Evolutionary conservation across 2,113 vertebrate species (phyloP).

Genomic region (Corythornis vintsioides): DNA sequence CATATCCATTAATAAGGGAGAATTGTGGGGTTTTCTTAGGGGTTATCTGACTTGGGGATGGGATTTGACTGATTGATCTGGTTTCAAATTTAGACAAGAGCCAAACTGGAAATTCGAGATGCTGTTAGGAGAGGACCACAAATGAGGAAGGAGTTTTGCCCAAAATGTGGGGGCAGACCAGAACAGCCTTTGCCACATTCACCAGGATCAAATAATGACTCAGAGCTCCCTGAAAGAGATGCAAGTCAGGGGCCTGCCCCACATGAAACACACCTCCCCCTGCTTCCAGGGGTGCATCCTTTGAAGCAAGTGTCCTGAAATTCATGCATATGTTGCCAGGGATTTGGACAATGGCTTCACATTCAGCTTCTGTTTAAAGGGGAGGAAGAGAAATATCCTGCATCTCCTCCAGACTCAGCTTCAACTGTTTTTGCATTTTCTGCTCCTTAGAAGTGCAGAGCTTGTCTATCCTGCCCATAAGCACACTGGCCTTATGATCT

Average conservation of each 20-base stretch:
- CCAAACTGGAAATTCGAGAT: slow-evolving; percentile 48
- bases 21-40: neutral
- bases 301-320: slow-evolving; percentile 28
- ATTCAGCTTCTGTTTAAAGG: neutral
- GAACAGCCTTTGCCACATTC: neutral
- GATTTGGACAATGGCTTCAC: neutral
- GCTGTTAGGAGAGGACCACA: neutral
- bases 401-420: neutral
- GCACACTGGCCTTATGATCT: neutral
- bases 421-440: neutral
- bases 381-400: neutral
- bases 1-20: neutral
- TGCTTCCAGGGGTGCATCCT: neutral
- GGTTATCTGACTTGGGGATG: neutral
- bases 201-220: slow-evolving; percentile 47
- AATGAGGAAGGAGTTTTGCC: neutral
- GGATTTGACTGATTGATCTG: neutral
- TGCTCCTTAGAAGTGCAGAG: neutral
- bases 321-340: neutral
- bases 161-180: neutral
- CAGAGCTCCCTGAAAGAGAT: slow-evolving; percentile 18
- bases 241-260: neutral
- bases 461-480: neutral
- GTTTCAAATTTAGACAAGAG: neutral
- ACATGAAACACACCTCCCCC: neutral